Evolutionary conservation across 1,140 invertebrate species (phyloP).

Genomic region (Episyrphus balteatus): DNA sequence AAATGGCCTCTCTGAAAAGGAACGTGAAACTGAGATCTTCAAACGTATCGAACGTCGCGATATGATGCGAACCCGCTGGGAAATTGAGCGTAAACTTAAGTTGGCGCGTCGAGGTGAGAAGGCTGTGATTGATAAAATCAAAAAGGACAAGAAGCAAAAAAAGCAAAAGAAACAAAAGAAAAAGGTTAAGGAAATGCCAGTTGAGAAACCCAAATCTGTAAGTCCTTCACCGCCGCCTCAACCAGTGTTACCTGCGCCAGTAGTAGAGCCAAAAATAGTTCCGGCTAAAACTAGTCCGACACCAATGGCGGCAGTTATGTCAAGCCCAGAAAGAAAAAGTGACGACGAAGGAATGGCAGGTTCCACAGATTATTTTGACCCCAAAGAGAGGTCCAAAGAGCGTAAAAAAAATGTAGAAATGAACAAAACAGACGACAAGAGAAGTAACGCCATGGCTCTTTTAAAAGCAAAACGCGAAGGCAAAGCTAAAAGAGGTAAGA

Average conservation of each 20-base stretch:
- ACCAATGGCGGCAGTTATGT: conserved; percentile 2
- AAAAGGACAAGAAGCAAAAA: conserved; percentile 49
- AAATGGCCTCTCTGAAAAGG: conserved; percentile 90
- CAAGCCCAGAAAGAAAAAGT: conserved; percentile 2
- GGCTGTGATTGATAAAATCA: conserved; percentile 43
- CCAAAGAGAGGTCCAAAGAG: conserved; percentile 53
- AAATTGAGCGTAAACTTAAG: conserved; percentile 89
- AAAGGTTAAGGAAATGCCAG: conserved; percentile 35
- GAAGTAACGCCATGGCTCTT: conserved; percentile 83
- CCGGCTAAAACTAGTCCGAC: conserved; percentile 7
- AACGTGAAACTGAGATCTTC: conserved; percentile 93
- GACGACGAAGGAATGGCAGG: conserved; percentile 7
- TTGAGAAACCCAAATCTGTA: conserved; percentile 24
- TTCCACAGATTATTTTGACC: conserved; percentile 30
- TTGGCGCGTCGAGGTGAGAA: conserved; percentile 74
- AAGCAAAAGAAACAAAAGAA: conserved; percentile 36
- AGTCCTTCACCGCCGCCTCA: conserved; percentile 15
- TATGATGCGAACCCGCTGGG: conserved; percentile 86
- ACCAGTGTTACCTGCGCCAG: conserved; percentile 18
- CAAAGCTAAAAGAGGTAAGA: conserved; percentile 43
- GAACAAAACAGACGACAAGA: conserved; percentile 70
- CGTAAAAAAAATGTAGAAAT: conserved; percentile 86
- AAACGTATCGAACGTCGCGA: conserved; percentile 90
- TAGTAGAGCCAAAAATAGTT: background rate
- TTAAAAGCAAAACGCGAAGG: conserved; percentile 79